phyloP scores from a whole-genome alignment of 2,113 vertebrate species.

The Capricornis sumatraensis region DNA sequence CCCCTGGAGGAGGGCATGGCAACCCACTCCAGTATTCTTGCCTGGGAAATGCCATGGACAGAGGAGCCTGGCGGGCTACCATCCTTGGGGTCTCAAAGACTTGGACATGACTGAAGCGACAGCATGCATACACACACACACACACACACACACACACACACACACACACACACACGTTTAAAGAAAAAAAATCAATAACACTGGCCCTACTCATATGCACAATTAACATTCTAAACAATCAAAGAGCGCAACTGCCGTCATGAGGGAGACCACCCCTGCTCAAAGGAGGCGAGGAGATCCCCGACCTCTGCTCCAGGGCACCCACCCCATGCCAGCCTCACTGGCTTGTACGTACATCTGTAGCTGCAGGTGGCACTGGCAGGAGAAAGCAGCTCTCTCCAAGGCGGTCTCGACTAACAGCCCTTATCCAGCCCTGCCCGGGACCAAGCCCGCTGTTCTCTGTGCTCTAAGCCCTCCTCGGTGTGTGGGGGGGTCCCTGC shows the following conservation, averaged over 20 bases:
- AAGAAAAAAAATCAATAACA: not conserved
- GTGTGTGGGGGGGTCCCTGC: not conserved
- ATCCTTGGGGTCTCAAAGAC: not conserved
- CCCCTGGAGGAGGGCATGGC: not conserved
- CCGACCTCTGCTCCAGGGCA: not conserved
- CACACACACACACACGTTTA: not conserved
- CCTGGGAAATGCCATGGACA: not conserved
- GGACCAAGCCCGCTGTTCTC: not conserved
- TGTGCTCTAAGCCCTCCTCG: not conserved
- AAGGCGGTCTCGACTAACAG: not conserved
- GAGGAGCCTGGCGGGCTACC: not conserved
- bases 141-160: no score
- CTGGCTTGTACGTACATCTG: rapidly evolving
- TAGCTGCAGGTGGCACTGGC: not conserved
- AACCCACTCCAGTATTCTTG: not conserved
- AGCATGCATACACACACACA: no score
- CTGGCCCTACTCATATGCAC: not conserved
- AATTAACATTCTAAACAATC: not conserved
- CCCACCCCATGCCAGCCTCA: not conserved
- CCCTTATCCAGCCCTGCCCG: not conserved
- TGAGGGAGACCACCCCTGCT: not conserved
- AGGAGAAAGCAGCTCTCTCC: not conserved
- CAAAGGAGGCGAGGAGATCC: not conserved
- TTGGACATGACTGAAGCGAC: rapidly evolving
- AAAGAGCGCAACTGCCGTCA: not conserved